These are phyloP conservation scores for Antigone vipio DNA, from an alignment of 2,113 vertebrate species.

Conservation along the genomic window DNA sequence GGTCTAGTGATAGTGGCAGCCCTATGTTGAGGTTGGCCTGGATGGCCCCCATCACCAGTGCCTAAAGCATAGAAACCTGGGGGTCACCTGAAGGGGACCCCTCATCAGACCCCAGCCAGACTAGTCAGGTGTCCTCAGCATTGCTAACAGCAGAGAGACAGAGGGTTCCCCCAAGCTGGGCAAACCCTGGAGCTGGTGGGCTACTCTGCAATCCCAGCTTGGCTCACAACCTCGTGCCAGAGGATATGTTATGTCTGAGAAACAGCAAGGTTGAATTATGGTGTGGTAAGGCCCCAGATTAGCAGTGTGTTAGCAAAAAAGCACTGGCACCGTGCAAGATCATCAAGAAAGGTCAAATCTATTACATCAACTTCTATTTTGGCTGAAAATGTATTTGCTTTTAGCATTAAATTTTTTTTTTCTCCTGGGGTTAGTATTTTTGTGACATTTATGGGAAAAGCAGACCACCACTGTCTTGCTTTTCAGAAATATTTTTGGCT, in stretches of 20 bases:
- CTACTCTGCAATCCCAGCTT: neutral
- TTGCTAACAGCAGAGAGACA: neutral
- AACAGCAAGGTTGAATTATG: neutral
- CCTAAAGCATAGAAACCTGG: neutral
- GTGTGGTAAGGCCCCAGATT: neutral
- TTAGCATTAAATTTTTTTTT: neutral
- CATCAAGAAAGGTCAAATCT: neutral
- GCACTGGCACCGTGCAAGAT: accelerated
- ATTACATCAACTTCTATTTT: neutral
- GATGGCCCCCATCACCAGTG: neutral
- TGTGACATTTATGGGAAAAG: neutral
- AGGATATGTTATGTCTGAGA: neutral
- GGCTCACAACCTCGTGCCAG: accelerated
- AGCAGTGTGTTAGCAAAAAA: neutral
- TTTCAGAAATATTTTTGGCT: constrained; percentile 50
- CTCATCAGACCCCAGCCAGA: neutral
- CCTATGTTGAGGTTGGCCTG: neutral
- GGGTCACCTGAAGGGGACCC: neutral
- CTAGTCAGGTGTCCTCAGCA: neutral
- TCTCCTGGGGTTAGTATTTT: neutral
- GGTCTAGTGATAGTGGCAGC: neutral
- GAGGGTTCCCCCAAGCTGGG: neutral
- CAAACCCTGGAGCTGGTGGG: neutral
- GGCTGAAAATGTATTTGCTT: neutral
- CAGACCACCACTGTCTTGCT: neutral